Evolutionary conservation across 2,888 invertebrate species (phyloP).

Genomic region (Netelia virgata): DNA sequence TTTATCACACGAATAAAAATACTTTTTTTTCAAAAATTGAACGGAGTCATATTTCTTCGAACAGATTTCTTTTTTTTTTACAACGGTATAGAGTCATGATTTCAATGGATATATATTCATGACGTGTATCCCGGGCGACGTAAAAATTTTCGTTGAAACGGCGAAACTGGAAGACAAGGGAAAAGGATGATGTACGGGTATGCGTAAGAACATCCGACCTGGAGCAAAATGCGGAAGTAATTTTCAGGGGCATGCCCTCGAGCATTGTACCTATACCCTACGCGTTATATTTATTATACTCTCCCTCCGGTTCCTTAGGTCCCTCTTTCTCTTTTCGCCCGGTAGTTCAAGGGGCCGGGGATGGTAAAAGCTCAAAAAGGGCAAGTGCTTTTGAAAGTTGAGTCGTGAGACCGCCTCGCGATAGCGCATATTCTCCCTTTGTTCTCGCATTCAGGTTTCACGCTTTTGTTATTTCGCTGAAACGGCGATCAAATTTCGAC

Average conservation of each 20-base stretch:
- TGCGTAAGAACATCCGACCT: constrained; percentile 8
- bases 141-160: constrained; percentile 1
- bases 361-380: constrained; percentile 26
- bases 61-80: neutral
- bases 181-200: neutral
- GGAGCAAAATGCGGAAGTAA: constrained; percentile 24
- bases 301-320: neutral
- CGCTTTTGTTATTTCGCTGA: no score
- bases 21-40: no score
- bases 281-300: neutral
- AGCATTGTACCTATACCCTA: neutral
- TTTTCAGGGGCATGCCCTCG: constrained; percentile 32
- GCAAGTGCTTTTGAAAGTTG: constrained; percentile 27
- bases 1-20: no score
- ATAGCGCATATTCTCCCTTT: no score
- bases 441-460: no score
- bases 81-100: neutral
- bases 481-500: no score
- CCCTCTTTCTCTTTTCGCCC: neutral
- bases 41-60: no score
- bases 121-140: neutral
- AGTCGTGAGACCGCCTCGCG: neutral
- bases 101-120: neutral
- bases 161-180: neutral
- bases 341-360: neutral